Base-by-base conservation (phyloP, 2,888 invertebrate genomes). In the Exocentrus adspersus region DNA sequence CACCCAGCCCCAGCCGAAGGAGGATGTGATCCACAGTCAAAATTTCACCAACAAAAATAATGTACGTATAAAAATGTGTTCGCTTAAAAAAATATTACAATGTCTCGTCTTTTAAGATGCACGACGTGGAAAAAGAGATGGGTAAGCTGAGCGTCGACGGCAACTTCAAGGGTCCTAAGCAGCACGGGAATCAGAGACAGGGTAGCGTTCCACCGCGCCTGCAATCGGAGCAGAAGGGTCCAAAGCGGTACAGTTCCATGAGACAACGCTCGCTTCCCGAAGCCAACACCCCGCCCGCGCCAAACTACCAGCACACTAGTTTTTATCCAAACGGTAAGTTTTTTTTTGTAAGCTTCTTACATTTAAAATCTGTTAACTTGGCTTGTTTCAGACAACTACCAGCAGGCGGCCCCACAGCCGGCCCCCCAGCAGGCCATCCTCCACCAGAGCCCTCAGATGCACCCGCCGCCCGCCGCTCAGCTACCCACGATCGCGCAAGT, bases 191-290 rank as follows among this genome's bases (percentile, higher is more conserved):
- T 50, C 74, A 75, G 51, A 67, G 82, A 48, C 82, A 82, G 59
- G 78, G 77, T n/a, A 81, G 80, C 61, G 78, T 82, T 6, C 82
- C 82, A 0, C 83, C 82, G 1, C 79, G 83, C 60, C 67, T 82
- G 43, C 75, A 73, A 30, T 78, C 80, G 37, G 81, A 80, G 62
- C 82, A 79, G 60, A 82, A 82, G 66, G 86, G 87, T 12, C 85
- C 86, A 62, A 88, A 88, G 71, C 81, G 88, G 10, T 88, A 88
- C 81, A 87, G 87, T 71, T 78, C 78, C 1, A 78, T 79, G 65
- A 71, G 88, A 30, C 88, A 88, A 72, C 81, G 88, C 12, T 87
- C 88, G 1, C 80, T 88, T 24, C 87, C 87, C 1, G 88, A 88
- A 62, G 81, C 86, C 4, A 77, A 76, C 14, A 78, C 78, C 14